Evolutionary conservation across 2,888 invertebrate species (phyloP).

Genomic region (Sepiola atlantica): DNA sequence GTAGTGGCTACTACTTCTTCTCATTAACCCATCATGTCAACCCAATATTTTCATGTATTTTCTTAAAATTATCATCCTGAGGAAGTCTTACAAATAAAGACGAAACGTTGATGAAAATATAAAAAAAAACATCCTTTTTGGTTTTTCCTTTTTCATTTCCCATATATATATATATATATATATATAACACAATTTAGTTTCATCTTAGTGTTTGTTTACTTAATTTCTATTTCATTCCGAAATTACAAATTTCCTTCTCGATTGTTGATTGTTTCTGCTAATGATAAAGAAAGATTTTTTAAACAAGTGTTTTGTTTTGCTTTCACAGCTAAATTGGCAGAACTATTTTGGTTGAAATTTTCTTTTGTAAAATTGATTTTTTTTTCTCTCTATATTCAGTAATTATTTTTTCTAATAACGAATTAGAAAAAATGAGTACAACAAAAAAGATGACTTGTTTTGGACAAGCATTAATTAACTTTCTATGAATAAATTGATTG

Average conservation of each 20-base stretch:
- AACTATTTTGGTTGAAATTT: not conserved
- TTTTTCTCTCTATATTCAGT: not conserved
- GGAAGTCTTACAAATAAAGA: too few relatives aligned
- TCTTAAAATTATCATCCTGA: too few relatives aligned
- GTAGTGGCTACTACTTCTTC: too few relatives aligned
- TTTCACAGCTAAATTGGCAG: not conserved
- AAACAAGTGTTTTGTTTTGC: not conserved
- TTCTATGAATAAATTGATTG: not conserved
- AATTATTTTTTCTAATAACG: conserved; percentile 33
- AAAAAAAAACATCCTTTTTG: too few relatives aligned
- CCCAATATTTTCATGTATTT: too few relatives aligned
- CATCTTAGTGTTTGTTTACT: too few relatives aligned
- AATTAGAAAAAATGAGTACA: not conserved
- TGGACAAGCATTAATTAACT: not conserved
- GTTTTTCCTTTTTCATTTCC: too few relatives aligned
- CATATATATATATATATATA: too few relatives aligned
- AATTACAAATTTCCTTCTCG: not conserved
- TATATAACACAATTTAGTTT: too few relatives aligned
- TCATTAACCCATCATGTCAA: too few relatives aligned
- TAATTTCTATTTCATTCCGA: not conserved
- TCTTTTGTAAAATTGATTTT: not conserved
- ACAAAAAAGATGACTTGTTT: not conserved
- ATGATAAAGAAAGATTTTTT: not conserved
- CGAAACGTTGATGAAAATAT: too few relatives aligned
- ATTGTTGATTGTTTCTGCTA: not conserved